Evolutionary conservation across 2,113 vertebrate genomes (phyloP), one percentile per base, ranked within the genome.

Genomic region (Accipiter cooperii): DNA sequence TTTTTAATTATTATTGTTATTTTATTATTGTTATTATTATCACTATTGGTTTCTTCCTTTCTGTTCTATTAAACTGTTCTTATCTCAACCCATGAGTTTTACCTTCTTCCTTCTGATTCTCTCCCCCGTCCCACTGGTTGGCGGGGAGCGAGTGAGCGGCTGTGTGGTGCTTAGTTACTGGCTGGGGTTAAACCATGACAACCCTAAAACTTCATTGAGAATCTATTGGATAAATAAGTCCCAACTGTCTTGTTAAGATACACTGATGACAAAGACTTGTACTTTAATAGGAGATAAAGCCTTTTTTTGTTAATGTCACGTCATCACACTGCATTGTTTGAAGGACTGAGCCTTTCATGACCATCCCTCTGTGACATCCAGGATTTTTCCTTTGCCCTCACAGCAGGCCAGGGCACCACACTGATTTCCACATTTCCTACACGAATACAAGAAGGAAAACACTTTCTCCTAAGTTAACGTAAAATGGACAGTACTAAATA

Each of bases 321-420:
- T 90, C 93, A 96, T 91, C 82, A 20, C 78, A n/a, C 3, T 2
- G 57, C 65, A 58, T 0, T 91, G 93, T 95, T 79, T 93, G 85
- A 83, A 90, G 88, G 86, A 17, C 55, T 17, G 60, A 94, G 92
- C 92, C 96, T 95, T 97, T 95, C 90, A 96, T 90, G 95, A 58
- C 90, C 90, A 63, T 6, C 76, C 29, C 85, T 66, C 71, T 34
- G 92, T 70, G 85, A 86, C 85, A 92, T 0, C 13, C 17, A 36
- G 76, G 76, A 42, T 84, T 86, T 69, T 18, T 51, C 73, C 93
- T 77, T 2, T 96, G 90, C 88, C 92, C 96, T 95, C 95, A 36
- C 83, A 92, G 93, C 95, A 95, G 90, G 92, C 68, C 63, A 87
- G 92, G 88, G 79, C 95, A 92, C 51, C 75, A 81, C 2, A 0